These are phyloP conservation scores for Salmo trutta DNA, from an alignment of 2,797 vertebrate genomes.

Conservation along the genomic window DNA sequence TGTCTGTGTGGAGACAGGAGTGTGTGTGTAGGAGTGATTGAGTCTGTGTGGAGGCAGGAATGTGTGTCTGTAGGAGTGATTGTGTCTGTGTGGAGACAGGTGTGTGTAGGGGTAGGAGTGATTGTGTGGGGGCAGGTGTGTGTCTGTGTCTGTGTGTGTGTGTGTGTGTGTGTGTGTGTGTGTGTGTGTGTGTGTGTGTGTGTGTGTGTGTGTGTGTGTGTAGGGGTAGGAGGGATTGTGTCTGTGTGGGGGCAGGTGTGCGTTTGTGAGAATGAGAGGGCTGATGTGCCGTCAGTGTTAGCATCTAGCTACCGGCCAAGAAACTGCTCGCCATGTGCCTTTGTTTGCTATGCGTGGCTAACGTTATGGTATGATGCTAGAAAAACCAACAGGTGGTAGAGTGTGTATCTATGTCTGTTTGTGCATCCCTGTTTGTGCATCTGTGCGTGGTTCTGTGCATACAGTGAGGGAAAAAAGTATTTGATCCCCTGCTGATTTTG, in stretches of 20 bases:
- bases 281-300: background rate
- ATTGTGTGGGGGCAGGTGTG: conserved; percentile 1
- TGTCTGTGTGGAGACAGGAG: background rate
- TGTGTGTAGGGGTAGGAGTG: too few relatives aligned
- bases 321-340: background rate
- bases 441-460: too few relatives aligned
- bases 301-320: background rate
- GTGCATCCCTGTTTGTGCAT: background rate
- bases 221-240: background rate
- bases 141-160: too few relatives aligned
- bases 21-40: too few relatives aligned
- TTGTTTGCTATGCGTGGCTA: background rate
- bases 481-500: too few relatives aligned
- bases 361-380: background rate
- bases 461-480: too few relatives aligned
- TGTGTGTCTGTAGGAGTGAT: background rate
- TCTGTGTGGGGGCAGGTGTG: conserved; percentile 12
- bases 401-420: conserved; percentile 1
- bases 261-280: background rate
- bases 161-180: background rate
- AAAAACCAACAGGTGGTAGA: background rate
- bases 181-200: conserved; percentile 13
- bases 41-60: conserved; percentile 13
- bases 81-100: conserved; percentile 10
- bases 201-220: background rate